Percentiles rank a stretch among this genome's conserved stretches.
These are phyloP conservation scores for Baccha elongata DNA, from an alignment of 2,888 invertebrate genomes.

Conservation along the genomic window DNA sequence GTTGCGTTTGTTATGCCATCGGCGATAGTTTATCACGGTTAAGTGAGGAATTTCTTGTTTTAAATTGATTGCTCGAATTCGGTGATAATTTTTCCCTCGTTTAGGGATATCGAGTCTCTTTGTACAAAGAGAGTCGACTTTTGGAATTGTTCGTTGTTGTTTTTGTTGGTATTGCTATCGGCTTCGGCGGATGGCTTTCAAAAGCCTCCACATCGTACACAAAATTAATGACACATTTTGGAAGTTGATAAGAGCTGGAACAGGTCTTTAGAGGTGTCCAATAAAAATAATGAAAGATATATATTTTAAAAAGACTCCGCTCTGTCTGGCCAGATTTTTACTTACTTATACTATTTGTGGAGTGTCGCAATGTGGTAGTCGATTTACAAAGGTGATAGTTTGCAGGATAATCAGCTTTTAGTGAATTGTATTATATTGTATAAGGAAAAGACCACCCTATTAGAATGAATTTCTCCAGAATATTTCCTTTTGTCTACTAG, in stretches of 20 bases:
- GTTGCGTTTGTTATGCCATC: slow-evolving; percentile 74
- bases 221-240: slow-evolving; percentile 74
- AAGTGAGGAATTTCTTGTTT: slow-evolving; percentile 78
- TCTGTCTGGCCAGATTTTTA: slow-evolving; percentile 65
- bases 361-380: slow-evolving; percentile 29
- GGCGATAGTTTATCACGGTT: slow-evolving; percentile 76
- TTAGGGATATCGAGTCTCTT: slow-evolving; percentile 66
- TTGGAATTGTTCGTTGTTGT: slow-evolving; percentile 34
- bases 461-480: neutral
- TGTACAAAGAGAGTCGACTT: slow-evolving; percentile 36
- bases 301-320: slow-evolving; percentile 51
- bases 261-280: slow-evolving; percentile 67
- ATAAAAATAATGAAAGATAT: slow-evolving; percentile 17
- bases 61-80: slow-evolving; percentile 77
- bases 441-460: slow-evolving; percentile 5
- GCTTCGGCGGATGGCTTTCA: slow-evolving; percentile 63
- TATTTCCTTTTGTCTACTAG: neutral
- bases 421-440: slow-evolving; percentile 23
- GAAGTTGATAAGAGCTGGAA: slow-evolving; percentile 66
- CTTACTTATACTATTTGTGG: neutral
- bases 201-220: slow-evolving; percentile 68
- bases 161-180: slow-evolving; percentile 44
- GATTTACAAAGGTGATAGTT: slow-evolving; percentile 1
- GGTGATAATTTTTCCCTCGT: slow-evolving; percentile 76
- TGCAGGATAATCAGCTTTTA: slow-evolving; percentile 59